Conservation (phyloP, 2,797 vertebrate genomes). For the Squalus acanthias region DNA sequence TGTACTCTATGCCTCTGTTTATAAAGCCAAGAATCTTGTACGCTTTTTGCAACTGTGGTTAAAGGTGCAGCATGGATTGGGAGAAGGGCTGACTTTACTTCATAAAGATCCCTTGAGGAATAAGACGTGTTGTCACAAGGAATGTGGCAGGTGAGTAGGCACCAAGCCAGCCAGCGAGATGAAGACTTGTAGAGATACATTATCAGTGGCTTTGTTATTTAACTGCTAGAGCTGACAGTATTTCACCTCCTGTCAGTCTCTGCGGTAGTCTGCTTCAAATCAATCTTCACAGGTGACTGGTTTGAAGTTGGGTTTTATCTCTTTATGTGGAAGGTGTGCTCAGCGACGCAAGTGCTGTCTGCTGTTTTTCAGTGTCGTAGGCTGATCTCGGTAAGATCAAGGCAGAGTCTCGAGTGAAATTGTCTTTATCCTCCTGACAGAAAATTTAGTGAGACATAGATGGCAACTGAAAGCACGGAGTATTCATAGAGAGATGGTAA, state of each 20-base stretch:
- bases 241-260: not conserved
- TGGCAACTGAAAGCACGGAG: not conserved
- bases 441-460: not conserved
- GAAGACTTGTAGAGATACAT: not conserved
- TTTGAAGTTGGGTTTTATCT: not conserved
- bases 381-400: not conserved
- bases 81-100: not conserved
- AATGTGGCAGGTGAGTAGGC: not conserved
- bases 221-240: not conserved
- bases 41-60: not conserved
- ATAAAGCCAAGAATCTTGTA: not conserved
- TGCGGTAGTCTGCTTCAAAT: not conserved
- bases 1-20: not conserved
- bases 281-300: not conserved
- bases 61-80: not conserved
- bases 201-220: not conserved
- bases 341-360: not conserved
- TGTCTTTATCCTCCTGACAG: constrained; percentile 16
- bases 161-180: not conserved
- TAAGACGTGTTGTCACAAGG: not conserved
- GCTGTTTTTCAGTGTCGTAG: not conserved
- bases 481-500: not conserved
- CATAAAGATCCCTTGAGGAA: not conserved
- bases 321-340: not conserved
- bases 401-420: not conserved